A percentile compares a stretch with the other conserved stretches of the same genome.
Evolutionary conservation across 2,888 invertebrate species (phyloP).

Genomic region (Oligia fasciuncula): DNA sequence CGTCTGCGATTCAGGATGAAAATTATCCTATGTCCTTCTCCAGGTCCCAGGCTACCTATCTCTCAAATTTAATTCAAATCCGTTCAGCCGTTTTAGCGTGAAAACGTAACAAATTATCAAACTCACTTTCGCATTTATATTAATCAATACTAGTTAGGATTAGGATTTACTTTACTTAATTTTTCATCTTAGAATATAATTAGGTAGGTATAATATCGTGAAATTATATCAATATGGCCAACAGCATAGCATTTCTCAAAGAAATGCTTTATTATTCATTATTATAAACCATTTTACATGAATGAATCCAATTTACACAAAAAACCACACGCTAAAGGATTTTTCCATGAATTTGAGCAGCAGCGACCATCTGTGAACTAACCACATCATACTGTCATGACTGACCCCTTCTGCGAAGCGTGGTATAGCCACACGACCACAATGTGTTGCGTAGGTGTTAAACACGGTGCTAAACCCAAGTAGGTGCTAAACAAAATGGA

Average conservation of each 20-base stretch:
- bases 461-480: not conserved
- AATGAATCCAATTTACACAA: slow-evolving; percentile 27
- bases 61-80: too few relatives aligned
- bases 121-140: too few relatives aligned
- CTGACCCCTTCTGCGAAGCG: slow-evolving; percentile 22
- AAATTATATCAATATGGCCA: too few relatives aligned
- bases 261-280: too few relatives aligned
- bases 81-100: too few relatives aligned
- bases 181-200: too few relatives aligned
- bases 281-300: slow-evolving; percentile 14
- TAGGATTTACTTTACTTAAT: too few relatives aligned
- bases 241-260: too few relatives aligned
- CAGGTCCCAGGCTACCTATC: too few relatives aligned
- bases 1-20: not conserved
- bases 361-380: slow-evolving; percentile 36
- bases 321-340: slow-evolving; percentile 22
- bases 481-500: not conserved
- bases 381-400: slow-evolving; percentile 35
- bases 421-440: not conserved
- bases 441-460: not conserved
- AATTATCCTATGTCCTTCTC: not conserved
- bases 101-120: too few relatives aligned
- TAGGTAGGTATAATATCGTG: too few relatives aligned
- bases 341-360: slow-evolving; percentile 50
- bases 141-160: too few relatives aligned